phyloP scores from a whole-genome alignment of 1,140 invertebrate genomes.

The Trichomalopsis sarcophagae region DNA sequence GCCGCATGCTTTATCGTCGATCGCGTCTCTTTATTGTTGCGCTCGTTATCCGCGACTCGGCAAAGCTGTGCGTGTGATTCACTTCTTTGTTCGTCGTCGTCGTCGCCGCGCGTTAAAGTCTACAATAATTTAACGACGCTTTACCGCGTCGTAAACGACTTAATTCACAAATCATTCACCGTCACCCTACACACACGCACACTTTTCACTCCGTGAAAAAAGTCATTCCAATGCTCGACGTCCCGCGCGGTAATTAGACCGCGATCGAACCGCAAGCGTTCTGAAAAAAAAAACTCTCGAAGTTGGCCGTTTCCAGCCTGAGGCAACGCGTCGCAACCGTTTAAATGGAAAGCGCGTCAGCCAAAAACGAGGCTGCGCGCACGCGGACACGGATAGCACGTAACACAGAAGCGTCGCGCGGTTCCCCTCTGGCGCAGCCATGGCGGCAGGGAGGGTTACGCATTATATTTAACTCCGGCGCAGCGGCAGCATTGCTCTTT shows the following conservation, averaged over 20 bases:
- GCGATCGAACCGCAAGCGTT: too few species aligned
- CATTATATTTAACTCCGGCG: slow-evolving; percentile 20
- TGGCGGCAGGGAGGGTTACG: neutral
- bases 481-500: slow-evolving; percentile 23
- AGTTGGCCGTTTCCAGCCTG: too few species aligned
- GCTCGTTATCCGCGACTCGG: neutral
- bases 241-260: neutral
- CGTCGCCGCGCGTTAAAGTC: too few species aligned
- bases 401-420: neutral
- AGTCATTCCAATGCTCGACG: neutral
- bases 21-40: neutral
- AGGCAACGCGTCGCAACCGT: neutral
- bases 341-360: neutral
- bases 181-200: too few species aligned
- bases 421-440: too few species aligned
- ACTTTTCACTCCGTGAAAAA: too few species aligned
- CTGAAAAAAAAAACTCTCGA: neutral
- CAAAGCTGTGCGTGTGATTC: too few species aligned
- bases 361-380: neutral
- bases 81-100: too few species aligned
- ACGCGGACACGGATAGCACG: neutral
- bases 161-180: neutral
- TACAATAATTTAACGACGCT: neutral
- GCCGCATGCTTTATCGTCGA: neutral
- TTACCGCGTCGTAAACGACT: neutral